Evolutionary conservation across 2,113 vertebrate species (phyloP), one percentile per base, ranked within the genome.

Genomic region (Pluvianellus socialis): DNA sequence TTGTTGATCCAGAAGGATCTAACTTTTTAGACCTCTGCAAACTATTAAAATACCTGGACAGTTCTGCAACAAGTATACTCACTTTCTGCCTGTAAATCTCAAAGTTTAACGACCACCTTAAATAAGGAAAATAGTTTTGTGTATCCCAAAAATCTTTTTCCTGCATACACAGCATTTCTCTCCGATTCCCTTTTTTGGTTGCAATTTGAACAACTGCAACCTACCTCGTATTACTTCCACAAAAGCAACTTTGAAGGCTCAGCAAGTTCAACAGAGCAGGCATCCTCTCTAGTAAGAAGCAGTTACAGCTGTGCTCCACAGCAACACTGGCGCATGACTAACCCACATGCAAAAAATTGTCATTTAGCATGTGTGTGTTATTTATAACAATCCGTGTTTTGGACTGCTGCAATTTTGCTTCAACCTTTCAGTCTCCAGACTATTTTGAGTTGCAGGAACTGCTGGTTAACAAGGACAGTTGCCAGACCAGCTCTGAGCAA

Each of bases 1-100:
- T 68, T 91, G 86, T 77, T 94, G 86, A 94, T 95, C 56, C 89
- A 91, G 35, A 94, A 92, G 73, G 80, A 87, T 84, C 63, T 66
- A 74, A 47, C 33, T 84, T 55, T 80, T 95, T 79, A 88, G 53
- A 83, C 18, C 49, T 91, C 53, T 83, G 49, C 42, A 86, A 94
- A 91, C 59, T 80, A 77, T n/a, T 80, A 91, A 92, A 91, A 91
- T 38, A 90, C 28, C 49, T 42, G 8, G 38, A 77, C 24, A 53
- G 30, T 32, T 65, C 82, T 83, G 24, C 40, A 79, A n/a, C 18
- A 93, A 82, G 12, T 28, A 73, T 7, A 62, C 33, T 79, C 6
- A 22, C 33, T 40, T 91, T 53, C 50, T 52, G 6, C 35, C 58
- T 63, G 13, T 42, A 77, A 84, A 74, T 62, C 12, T 75, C 59